Percentiles rank a stretch among this genome's conserved stretches.
Conservation (phyloP, 2,113 vertebrate species). For the Colinus virginianus region DNA sequence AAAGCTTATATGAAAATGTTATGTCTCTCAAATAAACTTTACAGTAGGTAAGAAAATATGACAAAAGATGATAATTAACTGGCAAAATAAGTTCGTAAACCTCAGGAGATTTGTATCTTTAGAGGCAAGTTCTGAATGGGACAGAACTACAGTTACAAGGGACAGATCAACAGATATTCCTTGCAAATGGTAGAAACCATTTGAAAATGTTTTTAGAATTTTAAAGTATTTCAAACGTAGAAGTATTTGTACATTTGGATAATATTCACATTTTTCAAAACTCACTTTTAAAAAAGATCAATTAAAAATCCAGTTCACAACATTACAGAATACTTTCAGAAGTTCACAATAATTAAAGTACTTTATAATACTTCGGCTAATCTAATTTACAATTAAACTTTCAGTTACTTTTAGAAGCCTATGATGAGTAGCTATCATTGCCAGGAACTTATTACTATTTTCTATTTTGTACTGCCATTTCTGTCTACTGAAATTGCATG, state of each 20-base stretch:
- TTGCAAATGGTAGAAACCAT: not conserved
- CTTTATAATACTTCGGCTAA: not conserved
- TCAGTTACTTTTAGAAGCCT: not conserved
- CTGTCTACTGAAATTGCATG: not conserved
- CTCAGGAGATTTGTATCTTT: not conserved
- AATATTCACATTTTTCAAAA: not conserved
- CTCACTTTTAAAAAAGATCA: not conserved
- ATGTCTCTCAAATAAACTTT: not conserved
- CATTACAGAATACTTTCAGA: not conserved
- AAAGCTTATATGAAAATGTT: not conserved
- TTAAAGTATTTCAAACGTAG: not conserved
- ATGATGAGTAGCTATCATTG: not conserved
- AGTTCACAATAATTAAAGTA: not conserved
- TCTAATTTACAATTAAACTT: not conserved
- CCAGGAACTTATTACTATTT: not conserved
- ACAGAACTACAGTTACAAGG: not conserved
- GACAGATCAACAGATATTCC: not conserved
- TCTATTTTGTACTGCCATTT: not conserved
- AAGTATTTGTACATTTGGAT: not conserved
- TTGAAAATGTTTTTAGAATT: not conserved
- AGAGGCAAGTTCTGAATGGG: not conserved
- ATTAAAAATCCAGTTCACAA: not conserved
- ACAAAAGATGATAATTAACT: not conserved
- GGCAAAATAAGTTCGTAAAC: not conserved
- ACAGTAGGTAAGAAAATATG: fast-evolving